A percentile compares a stretch with the other conserved stretches of the same genome.
These are phyloP conservation scores for Sycon ciliatum DNA, from an alignment of 37 sponge, comb jelly and placozoan genomes.

Conservation along the genomic window DNA sequence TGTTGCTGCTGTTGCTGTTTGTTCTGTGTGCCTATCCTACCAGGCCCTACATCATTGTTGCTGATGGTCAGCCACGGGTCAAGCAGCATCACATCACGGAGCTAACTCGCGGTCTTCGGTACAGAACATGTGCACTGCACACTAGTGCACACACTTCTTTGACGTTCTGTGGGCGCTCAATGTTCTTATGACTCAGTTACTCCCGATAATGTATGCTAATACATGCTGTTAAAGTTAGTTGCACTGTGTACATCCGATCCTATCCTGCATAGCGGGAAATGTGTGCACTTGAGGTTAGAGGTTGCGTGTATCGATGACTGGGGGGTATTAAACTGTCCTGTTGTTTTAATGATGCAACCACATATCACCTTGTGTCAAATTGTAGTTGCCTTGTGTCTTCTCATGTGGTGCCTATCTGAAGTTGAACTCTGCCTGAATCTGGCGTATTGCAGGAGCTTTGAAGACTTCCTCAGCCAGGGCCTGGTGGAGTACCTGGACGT, in stretches of 20 bases:
- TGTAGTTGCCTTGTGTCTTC: neutral
- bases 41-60: slow-evolving; percentile 86
- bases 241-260: neutral
- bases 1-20: no score
- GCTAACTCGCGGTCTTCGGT: slow-evolving; percentile 55
- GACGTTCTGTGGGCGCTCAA: no score
- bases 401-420: neutral
- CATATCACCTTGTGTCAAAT: neutral
- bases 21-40: no score
- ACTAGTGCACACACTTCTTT: no score
- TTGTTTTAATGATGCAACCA: no score
- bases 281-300: no score
- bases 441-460: slow-evolving; percentile 36
- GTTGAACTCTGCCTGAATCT: neutral
- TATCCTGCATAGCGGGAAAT: no score
- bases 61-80: slow-evolving; percentile 55
- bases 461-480: slow-evolving; percentile 76
- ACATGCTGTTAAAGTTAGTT: neutral
- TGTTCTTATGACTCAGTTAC: no score
- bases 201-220: slow-evolving; percentile 14
- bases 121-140: no score
- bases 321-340: no score
- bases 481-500: slow-evolving; percentile 95
- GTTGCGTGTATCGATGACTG: no score
- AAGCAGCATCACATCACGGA: slow-evolving; percentile 67